Conservation (phyloP, 2,113 vertebrate species). For the Paedocypris sp. region DNA sequence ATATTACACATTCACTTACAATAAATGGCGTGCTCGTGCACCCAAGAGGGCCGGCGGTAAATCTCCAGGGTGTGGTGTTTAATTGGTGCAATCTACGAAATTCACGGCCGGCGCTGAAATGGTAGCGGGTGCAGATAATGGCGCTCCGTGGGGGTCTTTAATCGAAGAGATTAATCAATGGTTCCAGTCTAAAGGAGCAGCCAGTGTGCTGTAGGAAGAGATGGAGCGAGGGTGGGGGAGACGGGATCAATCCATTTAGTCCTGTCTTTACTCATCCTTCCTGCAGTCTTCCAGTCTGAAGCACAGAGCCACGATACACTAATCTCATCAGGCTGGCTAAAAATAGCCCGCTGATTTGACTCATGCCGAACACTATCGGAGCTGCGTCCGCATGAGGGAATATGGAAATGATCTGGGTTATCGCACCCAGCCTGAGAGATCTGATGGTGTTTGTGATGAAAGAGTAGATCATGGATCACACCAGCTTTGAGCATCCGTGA, state of each 20-base stretch:
- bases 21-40: conserved; percentile 7
- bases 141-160: conserved; percentile 12
- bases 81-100: conserved; percentile 12
- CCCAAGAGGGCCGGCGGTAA: conserved; percentile 17
- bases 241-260: conserved; percentile 32
- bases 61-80: conserved; percentile 23
- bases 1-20: conserved; percentile 26
- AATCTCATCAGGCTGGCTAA: conserved; percentile 17
- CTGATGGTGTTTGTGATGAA: not conserved
- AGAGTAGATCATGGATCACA: too few relatives aligned
- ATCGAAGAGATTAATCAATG: conserved; percentile 31
- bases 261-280: conserved; percentile 25
- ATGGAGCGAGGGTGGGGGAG: conserved; percentile 12
- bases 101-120: conserved; percentile 1
- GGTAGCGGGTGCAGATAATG: conserved; percentile 7
- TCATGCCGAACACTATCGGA: not conserved
- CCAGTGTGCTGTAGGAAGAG: conserved; percentile 1
- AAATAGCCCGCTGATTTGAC: conserved; percentile 13
- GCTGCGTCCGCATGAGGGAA: not conserved
- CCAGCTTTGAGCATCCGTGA: too few relatives aligned
- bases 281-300: conserved; percentile 14
- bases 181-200: conserved; percentile 3
- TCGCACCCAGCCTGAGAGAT: conserved; percentile 3
- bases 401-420: not conserved
- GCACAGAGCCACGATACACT: conserved; percentile 17